Percentiles rank a stretch among this genome's conserved stretches.
phyloP scores from a whole-genome alignment of 2,113 vertebrate genomes.

The Pelecanoides urinatrix region DNA sequence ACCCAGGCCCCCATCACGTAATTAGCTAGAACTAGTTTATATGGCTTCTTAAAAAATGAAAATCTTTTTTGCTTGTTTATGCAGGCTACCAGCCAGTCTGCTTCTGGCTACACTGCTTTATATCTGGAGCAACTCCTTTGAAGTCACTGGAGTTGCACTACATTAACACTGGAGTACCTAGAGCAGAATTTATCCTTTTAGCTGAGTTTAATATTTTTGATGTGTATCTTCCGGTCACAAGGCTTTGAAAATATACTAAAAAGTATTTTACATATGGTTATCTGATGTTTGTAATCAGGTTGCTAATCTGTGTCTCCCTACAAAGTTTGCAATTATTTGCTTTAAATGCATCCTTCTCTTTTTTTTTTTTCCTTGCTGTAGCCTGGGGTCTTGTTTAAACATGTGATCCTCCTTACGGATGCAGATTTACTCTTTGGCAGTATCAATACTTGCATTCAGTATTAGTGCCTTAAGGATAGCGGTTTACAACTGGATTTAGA shows the following conservation, averaged over 20 bases:
- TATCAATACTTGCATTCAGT: not conserved
- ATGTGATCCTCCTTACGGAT: not conserved
- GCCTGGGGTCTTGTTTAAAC: not conserved
- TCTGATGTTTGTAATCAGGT: not conserved
- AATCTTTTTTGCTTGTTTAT: slow-evolving; percentile 2
- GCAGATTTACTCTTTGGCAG: not conserved
- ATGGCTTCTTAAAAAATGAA: not conserved
- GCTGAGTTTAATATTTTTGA: not conserved
- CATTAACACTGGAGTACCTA: not conserved
- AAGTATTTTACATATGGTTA: not conserved
- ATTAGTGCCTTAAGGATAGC: not conserved
- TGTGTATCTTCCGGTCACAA: not conserved
- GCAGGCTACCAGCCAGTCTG: slow-evolving; percentile 5
- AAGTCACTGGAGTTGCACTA: not conserved
- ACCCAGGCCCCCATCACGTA: slow-evolving; percentile 13
- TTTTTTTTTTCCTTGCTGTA: not conserved
- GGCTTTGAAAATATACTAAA: not conserved
- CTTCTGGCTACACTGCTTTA: not conserved
- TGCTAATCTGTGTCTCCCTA: not conserved
- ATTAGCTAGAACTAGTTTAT: slow-evolving; percentile 1
- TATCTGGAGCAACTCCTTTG: not conserved
- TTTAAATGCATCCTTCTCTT: not conserved
- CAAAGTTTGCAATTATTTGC: not conserved
- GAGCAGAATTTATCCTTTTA: not conserved
- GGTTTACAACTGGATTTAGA: not conserved